Percentiles rank a stretch among this genome's conserved stretches.
Conservation (phyloP, 2,113 vertebrate genomes). For the Cephalopholis sonnerati region DNA sequence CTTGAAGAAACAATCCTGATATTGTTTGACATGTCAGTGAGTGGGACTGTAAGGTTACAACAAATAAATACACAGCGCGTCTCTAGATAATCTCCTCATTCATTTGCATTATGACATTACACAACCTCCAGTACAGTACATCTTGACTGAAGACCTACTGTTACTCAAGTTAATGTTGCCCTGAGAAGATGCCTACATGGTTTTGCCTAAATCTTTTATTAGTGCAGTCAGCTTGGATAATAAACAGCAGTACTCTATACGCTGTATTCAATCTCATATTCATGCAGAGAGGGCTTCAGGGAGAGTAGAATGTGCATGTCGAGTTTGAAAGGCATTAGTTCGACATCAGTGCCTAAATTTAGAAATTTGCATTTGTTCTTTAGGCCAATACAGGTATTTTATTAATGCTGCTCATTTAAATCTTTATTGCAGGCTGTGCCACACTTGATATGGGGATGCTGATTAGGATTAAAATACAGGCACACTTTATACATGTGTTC, state of each 20-base stretch:
- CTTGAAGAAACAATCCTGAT: background rate
- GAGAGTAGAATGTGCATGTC: conserved; percentile 43
- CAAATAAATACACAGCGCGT: background rate
- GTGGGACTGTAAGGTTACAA: background rate
- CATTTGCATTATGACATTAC: background rate
- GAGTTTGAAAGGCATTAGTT: conserved; percentile 59
- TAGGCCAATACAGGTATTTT: conserved; percentile 49
- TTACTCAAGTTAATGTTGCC: conserved; percentile 8
- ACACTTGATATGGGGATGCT: background rate
- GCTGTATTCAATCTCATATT: conserved; percentile 59
- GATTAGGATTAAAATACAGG: conserved; percentile 25
- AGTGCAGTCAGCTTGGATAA: conserved; percentile 46
- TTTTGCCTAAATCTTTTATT: conserved; percentile 59
- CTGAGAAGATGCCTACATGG: conserved; percentile 15
- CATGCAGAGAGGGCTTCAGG: conserved; percentile 58
- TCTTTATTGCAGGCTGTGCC: conserved; percentile 31
- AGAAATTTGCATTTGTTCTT: conserved; percentile 63
- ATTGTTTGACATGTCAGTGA: background rate
- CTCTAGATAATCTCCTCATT: background rate
- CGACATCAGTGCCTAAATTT: conserved; percentile 64
- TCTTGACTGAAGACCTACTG: background rate
- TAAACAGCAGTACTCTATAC: conserved; percentile 52
- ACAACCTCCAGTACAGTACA: background rate
- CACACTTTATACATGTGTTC: background rate
- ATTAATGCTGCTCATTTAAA: conserved; percentile 59